Evolutionary conservation across 2,888 invertebrate genomes (phyloP).

Genomic region (Volucella bombylans): DNA sequence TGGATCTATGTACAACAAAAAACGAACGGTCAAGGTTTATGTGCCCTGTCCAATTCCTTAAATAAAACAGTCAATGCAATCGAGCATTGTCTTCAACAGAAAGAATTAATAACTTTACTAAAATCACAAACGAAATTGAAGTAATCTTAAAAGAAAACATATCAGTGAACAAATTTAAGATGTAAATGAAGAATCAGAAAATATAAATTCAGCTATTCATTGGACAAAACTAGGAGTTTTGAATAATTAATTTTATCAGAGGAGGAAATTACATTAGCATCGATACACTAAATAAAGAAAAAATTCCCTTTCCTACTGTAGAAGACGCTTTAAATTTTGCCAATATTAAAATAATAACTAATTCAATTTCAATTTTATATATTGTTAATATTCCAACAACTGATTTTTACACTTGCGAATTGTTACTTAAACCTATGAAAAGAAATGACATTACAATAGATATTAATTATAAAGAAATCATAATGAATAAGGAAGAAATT

Average conservation of each 20-base stretch:
- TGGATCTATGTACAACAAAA: no score
- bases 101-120: conserved; percentile 34
- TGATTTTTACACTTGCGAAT: conserved; percentile 22
- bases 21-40: no score
- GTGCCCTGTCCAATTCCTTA: no score
- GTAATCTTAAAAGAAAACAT: conserved; percentile 2
- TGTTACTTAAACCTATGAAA: conserved; percentile 50
- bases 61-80: no score
- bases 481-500: no score
- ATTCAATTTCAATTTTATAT: conserved; percentile 33
- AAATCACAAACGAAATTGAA: conserved; percentile 34
- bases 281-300: conserved; percentile 35
- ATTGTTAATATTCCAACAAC: conserved; percentile 56
- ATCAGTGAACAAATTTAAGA: conserved; percentile 13
- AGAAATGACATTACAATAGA: no score
- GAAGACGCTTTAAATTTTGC: conserved; percentile 56
- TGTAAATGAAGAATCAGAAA: conserved; percentile 36
- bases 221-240: no score
- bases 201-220: conserved; percentile 45
- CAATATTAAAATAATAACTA: conserved; percentile 31
- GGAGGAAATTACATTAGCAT: conserved; percentile 37
- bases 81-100: no score
- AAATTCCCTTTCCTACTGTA: conserved; percentile 38
- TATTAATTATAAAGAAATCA: no score
- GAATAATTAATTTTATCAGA: conserved; percentile 51